These are phyloP conservation scores for Noturus placidus DNA, from an alignment of 2,113 vertebrate species.

Conservation along the genomic window DNA sequence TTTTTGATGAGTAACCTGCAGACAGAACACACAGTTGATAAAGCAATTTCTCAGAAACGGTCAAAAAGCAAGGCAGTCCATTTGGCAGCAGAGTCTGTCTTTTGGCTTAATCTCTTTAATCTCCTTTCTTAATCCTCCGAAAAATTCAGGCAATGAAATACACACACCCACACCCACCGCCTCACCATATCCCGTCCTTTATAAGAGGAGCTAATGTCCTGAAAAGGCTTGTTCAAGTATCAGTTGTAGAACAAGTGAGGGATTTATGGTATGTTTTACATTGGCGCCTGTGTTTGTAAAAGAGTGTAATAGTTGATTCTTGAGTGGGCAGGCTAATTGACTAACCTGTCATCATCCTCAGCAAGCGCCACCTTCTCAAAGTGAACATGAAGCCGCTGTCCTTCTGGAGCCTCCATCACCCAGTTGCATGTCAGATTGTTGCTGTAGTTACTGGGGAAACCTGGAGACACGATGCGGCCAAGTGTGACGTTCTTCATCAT, in stretches of 20 bases:
- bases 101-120: slow-evolving; percentile 34
- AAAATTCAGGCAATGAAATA: no score
- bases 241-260: slow-evolving; percentile 14
- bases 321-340: neutral
- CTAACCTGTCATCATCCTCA: slow-evolving; percentile 95
- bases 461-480: slow-evolving; percentile 88
- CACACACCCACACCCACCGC: neutral
- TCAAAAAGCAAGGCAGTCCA: slow-evolving; percentile 3
- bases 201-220: slow-evolving; percentile 5
- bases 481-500: slow-evolving; percentile 86
- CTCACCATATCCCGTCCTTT: neutral
- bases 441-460: slow-evolving; percentile 96
- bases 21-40: neutral
- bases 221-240: slow-evolving; percentile 16
- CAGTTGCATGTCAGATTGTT: slow-evolving; percentile 98
- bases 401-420: slow-evolving; percentile 86
- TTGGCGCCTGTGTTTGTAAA: neutral
- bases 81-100: slow-evolving; percentile 30
- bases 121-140: slow-evolving; percentile 17
- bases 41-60: neutral
- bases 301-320: neutral
- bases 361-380: slow-evolving; percentile 97
- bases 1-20: slow-evolving; percentile 92
- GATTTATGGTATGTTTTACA: slow-evolving; percentile 2
- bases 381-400: slow-evolving; percentile 88